Evolutionary conservation across 2,888 invertebrate species (phyloP).

Genomic region (Furcula furcula): DNA sequence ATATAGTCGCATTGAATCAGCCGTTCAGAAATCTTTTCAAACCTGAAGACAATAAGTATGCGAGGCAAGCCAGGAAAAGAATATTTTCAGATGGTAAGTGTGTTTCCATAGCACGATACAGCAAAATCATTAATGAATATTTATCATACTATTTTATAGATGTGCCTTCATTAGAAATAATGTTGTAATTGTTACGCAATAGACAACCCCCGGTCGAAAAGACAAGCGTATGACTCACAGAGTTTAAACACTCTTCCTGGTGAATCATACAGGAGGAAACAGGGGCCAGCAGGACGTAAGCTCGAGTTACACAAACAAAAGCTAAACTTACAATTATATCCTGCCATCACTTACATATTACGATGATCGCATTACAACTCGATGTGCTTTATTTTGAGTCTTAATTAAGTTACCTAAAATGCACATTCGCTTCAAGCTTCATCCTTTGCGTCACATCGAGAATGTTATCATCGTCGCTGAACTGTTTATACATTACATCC

Average conservation of each 20-base stretch:
- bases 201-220: constrained; percentile 72
- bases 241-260: constrained; percentile 60
- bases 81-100: constrained; percentile 89
- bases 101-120: constrained; percentile 30
- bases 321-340: constrained; percentile 30
- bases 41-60: constrained; percentile 82
- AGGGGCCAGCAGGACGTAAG: constrained; percentile 85
- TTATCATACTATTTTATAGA: constrained; percentile 17
- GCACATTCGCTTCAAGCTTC: constrained; percentile 77
- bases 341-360: constrained; percentile 47
- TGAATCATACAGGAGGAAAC: constrained; percentile 83
- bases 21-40: constrained; percentile 89
- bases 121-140: too few species aligned
- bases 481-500: constrained; percentile 39
- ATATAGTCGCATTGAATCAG: constrained; percentile 97
- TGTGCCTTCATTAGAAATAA: constrained; percentile 27
- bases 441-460: constrained; percentile 66
- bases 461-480: constrained; percentile 73
- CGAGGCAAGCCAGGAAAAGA: constrained; percentile 76
- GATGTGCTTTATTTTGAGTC: constrained; percentile 69
- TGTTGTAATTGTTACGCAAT: constrained; percentile 44
- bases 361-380: constrained; percentile 72
- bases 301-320: constrained; percentile 52
- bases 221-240: constrained; percentile 64
- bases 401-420: constrained; percentile 45